Base-by-base conservation (phyloP, 1,140 invertebrate genomes). In the Caerostris extrusa region DNA sequence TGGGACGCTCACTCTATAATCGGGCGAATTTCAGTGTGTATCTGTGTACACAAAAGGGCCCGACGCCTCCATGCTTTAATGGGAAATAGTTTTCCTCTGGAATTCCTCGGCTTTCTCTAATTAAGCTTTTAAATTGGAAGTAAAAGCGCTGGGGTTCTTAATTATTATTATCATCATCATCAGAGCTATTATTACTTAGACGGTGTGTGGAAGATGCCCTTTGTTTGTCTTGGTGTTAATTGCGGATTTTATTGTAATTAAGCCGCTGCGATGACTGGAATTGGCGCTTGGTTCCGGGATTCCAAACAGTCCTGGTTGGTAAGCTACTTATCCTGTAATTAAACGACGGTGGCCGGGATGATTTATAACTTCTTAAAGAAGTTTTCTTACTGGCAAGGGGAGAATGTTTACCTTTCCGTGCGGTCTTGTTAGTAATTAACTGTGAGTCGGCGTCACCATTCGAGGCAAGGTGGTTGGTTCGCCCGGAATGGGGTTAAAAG, bases 121-220 rank as follows among this genome's bases (percentile, higher is more conserved):
- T 87, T 64, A 87, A 87, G 85, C 85, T 64, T 87, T 87, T 87
- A 53, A 61, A 64, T 61, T 67, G 7, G 60, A 87, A 77, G 58
- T 64, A 87, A 64, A 87, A 60, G 7, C 85, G 12, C 34, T 19
- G 19, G 71, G 34, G 34, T 50, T 77, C 34, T 77, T 77, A 77
- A 77, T 77, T 77, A 77, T 77, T 77, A 77, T 77, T 50, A 77
- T 77, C 34, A 77, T 77, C 71, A 77, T 77, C 34, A 77, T 77
- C 71, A 12, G 34, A 77, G 10, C 71, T 50, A 8, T 77, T 71
- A 34, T 77, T 77, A 50, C 34, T 17, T 5, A 17, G 12, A 64
- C 12, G 17, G 69, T 8, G 50, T n/a, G 34, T 12, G 71, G 34
- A 53, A 5, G 10, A 12, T 77, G 71, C 50, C 71, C 71, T 77